These are phyloP conservation scores for Lonchura striata DNA, from an alignment of 2,113 vertebrate species.

Conservation along the genomic window DNA sequence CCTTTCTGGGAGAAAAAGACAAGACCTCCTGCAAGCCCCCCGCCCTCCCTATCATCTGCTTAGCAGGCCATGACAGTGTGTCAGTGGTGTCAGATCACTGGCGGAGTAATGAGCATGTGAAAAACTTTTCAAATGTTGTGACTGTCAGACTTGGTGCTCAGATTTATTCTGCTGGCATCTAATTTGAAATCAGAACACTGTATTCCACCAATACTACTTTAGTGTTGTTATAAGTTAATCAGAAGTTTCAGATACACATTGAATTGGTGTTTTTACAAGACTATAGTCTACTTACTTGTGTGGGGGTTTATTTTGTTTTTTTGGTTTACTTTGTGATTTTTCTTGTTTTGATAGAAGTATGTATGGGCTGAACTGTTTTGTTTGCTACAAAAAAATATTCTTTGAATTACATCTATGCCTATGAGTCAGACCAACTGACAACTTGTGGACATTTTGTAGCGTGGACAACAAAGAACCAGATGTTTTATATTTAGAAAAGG, in stretches of 20 bases:
- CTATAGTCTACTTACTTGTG: background rate
- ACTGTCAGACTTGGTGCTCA: background rate
- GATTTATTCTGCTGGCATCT: background rate
- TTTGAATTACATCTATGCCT: background rate
- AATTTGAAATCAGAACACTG: background rate
- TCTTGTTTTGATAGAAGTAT: background rate
- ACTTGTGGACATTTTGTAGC: background rate
- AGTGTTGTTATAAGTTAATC: background rate
- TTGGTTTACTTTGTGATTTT: background rate
- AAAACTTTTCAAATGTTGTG: background rate
- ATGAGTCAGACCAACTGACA: background rate
- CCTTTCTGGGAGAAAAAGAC: background rate
- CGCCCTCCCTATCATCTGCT: background rate
- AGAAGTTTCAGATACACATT: background rate
- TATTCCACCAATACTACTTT: background rate
- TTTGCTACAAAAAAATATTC: background rate
- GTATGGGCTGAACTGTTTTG: background rate
- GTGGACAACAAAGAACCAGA: background rate
- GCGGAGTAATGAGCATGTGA: background rate
- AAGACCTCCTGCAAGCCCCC: background rate
- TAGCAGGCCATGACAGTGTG: background rate
- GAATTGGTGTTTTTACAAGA: background rate
- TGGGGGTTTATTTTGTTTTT: accelerated
- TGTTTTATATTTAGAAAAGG: background rate
- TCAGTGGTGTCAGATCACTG: background rate